Evolutionary conservation across 2,888 invertebrate genomes (phyloP), one percentile per base, ranked within the genome.

Genomic region (Trachelus stipa): DNA sequence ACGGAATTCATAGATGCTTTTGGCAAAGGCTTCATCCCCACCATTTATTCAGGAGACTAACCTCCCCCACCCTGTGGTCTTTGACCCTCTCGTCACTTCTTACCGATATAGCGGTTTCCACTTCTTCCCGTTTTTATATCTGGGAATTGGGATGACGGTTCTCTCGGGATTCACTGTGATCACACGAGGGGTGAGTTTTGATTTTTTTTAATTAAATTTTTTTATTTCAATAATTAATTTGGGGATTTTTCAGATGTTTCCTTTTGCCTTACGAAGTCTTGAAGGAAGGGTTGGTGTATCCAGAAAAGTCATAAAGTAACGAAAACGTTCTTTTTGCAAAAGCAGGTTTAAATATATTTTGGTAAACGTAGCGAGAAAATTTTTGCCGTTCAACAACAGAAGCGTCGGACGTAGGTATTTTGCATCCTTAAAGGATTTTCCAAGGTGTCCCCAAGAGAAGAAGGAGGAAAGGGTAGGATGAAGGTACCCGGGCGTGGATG

Each of bases 1-100:
- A 81, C 83, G 77, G 79, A 80, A 78, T 80, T 82, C 79, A 73
- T 77, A 79, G 76, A 78, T 69, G 77, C 73, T 77, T 79, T 73
- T 73, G 82, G 79, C 81, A 78, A 79, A 78, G 75, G 74, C 34
- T 35, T 23, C 34, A 11, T 35, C 74, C 34, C 74, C 74, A 35
- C 74, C 34, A 30, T 31, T 31, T 34, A 12, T 71, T 71, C 34
- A 31, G 71, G 30, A 30, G 31, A 71, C 71, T 11, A 31, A 31
- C 71, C 71, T 12, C 34, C 12, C 74, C 74, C 34, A 74, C 34
- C 23, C 74, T 23, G 74, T 35, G 74, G 74, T n/a, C 74, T 37
- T 34, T 35, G 31, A 71, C 71, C 71, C 71, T 33, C 71, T 34
- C 71, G 23, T 23, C 23, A 56, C 23, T 56, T 56, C 71, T 71